Conservation (phyloP, 2,113 vertebrate genomes). For the Cololabis saira region DNA sequence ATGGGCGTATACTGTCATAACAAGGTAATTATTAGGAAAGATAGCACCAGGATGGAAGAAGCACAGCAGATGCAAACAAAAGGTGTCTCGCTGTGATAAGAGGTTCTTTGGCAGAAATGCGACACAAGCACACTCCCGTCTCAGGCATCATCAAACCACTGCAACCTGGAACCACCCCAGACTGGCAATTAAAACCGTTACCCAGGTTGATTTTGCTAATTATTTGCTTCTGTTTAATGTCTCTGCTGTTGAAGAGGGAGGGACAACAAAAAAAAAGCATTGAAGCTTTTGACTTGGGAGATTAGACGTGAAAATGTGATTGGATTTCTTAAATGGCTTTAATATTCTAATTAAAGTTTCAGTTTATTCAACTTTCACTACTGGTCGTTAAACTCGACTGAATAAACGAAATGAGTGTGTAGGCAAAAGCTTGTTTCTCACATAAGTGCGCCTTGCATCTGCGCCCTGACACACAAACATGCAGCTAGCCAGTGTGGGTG, state of each 20-base stretch:
- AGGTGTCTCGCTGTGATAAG: conserved; percentile 57
- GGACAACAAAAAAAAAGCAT: conserved; percentile 19
- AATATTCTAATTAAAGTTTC: conserved; percentile 15
- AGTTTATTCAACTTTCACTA: conserved; percentile 17
- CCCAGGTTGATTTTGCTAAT: conserved; percentile 37
- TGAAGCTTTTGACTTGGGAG: conserved; percentile 9
- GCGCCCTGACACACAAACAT: neutral
- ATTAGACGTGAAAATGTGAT: conserved; percentile 2
- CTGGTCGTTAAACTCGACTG: neutral
- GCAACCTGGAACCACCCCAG: conserved; percentile 34
- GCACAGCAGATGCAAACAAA: conserved; percentile 24
- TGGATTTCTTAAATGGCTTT: conserved; percentile 11
- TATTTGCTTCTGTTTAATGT: conserved; percentile 43
- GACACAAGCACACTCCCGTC: conserved; percentile 24
- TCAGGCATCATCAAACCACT: conserved; percentile 12
- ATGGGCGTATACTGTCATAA: conserved; percentile 41
- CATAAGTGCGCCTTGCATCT: neutral
- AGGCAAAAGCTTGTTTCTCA: neutral
- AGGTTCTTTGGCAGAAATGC: conserved; percentile 17
- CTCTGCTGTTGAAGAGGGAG: conserved; percentile 18
- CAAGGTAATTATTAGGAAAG: conserved; percentile 25
- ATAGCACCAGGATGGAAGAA: conserved; percentile 29
- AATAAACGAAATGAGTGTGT: conserved; percentile 3
- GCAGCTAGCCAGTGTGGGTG: conserved; percentile 21
- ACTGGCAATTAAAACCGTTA: conserved; percentile 44